A percentile compares a stretch with the other conserved stretches of the same genome.
These are phyloP conservation scores for Hipposideros larvatus DNA, from an alignment of 2,797 vertebrate species.

Conservation along the genomic window DNA sequence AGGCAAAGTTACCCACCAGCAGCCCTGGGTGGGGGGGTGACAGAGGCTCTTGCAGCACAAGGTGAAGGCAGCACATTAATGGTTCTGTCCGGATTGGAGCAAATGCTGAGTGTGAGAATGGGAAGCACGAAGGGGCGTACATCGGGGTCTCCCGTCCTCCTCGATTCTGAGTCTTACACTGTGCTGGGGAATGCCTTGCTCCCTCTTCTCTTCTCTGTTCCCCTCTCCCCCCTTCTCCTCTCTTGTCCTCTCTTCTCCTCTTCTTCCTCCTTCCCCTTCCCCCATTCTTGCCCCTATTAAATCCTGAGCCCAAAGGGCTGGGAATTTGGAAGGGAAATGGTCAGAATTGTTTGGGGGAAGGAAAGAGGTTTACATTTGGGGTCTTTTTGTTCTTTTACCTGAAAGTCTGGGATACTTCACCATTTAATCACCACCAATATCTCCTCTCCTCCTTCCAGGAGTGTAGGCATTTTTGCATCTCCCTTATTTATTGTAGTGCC, in stretches of 20 bases:
- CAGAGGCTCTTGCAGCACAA: fast-evolving
- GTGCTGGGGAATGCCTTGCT: not conserved
- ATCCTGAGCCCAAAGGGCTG: not conserved
- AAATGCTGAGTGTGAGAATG: not conserved
- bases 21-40: not conserved
- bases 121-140: fast-evolving
- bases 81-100: fast-evolving
- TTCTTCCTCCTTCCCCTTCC: not conserved
- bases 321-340: not conserved
- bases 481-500: not conserved
- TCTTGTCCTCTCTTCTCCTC: not conserved
- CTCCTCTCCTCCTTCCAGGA: not conserved
- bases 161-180: not conserved
- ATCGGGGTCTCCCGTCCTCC: fast-evolving
- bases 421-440: not conserved
- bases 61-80: not conserved
- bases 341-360: not conserved
- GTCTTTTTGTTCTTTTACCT: not conserved
- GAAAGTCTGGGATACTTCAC: not conserved
- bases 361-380: not conserved
- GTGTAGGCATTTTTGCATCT: not conserved
- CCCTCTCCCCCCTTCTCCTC: too few species aligned
- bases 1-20: not conserved
- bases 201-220: not conserved
- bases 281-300: not conserved